phyloP scores from a whole-genome alignment of 2,113 vertebrate genomes.

The Nothobranchius furzeri region DNA sequence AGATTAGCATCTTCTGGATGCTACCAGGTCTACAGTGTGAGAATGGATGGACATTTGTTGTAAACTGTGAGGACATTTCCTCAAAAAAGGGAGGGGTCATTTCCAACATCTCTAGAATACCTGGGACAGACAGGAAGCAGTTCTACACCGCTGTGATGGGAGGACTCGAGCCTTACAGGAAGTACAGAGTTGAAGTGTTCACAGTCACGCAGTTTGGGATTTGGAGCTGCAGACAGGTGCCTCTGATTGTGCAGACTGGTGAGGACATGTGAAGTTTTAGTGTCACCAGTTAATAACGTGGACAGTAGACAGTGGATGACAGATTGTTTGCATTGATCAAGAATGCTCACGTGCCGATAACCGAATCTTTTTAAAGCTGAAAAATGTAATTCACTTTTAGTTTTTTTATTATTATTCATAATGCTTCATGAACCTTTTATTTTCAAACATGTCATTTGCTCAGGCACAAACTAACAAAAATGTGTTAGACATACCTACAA shows the following conservation, averaged over 20 bases:
- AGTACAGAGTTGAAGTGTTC: conserved; percentile 81
- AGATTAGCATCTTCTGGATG: conserved; percentile 80
- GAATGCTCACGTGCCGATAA: no score
- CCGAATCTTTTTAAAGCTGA: no score
- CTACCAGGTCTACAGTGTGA: conserved; percentile 51
- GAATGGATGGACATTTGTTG: conserved; percentile 73
- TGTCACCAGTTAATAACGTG: no score
- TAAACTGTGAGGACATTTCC: conserved; percentile 75
- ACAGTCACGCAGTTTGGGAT: conserved; percentile 76
- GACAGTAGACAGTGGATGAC: no score
- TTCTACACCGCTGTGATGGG: conserved; percentile 71
- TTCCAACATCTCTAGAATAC: conserved; percentile 67
- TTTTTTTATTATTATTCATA: no score
- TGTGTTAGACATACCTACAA: no score
- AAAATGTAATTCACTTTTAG: no score
- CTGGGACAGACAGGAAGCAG: conserved; percentile 56
- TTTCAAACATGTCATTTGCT: no score
- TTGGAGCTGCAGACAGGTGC: conserved; percentile 74
- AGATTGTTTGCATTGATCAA: no score
- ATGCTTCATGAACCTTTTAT: no score
- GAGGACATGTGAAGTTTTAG: conserved; percentile 16
- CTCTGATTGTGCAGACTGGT: conserved; percentile 81
- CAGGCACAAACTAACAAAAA: no score
- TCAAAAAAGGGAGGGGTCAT: conserved; percentile 59
- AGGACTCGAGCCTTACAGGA: conserved; percentile 78